Conservation (phyloP, 1,140 invertebrate genomes). For the Diorhabda elongata region DNA sequence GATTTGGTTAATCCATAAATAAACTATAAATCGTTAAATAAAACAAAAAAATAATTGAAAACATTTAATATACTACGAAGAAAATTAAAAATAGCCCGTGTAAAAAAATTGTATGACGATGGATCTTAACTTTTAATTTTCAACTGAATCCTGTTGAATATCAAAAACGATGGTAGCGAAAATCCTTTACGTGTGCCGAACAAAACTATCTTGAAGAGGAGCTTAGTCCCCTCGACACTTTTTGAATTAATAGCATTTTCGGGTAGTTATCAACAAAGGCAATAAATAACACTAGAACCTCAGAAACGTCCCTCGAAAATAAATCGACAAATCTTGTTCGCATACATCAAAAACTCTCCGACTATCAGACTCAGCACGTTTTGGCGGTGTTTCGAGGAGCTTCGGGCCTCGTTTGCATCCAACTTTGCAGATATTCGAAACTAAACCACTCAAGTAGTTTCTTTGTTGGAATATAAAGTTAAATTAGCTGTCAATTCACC, state of each 20-base stretch:
- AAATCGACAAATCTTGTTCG: slow-evolving; percentile 2
- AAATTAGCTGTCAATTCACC: no score
- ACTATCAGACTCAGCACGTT: background rate
- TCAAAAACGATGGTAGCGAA: background rate
- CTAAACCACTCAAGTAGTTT: background rate
- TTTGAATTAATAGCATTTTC: slow-evolving; percentile 3
- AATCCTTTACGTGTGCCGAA: background rate
- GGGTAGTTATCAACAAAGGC: slow-evolving; percentile 1
- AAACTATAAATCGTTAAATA: no score
- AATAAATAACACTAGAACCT: slow-evolving; percentile 2
- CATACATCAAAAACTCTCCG: slow-evolving; percentile 2
- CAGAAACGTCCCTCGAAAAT: slow-evolving; percentile 1
- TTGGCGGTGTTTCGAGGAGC: background rate
- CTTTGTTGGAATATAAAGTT: background rate
- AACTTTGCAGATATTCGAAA: slow-evolving; percentile 2
- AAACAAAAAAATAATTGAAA: no score
- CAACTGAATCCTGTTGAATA: background rate
- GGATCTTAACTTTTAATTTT: no score
- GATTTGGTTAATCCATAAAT: no score
- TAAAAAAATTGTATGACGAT: no score
- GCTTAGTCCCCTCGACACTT: background rate
- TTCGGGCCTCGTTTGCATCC: background rate
- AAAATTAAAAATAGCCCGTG: no score
- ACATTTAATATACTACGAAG: no score
- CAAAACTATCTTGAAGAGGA: background rate